Base-by-base conservation (phyloP, 2,113 vertebrate genomes). In the Halichoeres trimaculatus region DNA sequence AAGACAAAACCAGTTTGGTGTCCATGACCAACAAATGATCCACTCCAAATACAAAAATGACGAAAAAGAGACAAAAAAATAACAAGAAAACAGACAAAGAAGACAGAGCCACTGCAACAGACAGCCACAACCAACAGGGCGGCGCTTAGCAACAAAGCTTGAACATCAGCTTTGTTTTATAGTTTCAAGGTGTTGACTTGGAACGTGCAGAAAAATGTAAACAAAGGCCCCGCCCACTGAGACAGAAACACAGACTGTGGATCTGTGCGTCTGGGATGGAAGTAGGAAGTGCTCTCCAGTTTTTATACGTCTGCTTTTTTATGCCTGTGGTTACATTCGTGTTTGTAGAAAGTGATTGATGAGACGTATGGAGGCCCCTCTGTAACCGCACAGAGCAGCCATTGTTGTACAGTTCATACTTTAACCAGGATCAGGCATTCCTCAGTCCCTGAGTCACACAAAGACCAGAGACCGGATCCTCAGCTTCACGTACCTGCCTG, bases 171-270 rank as follows among this genome's bases (percentile, higher is more conserved):
- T 80, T 81, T 80, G 66, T 88, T 63, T 30, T 0, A 19, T 59
- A 65, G 78, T 85, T 82, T 86, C 78, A 73, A 84, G 67, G 72
- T 87, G 83, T 82, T 26, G 43, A 80, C 73, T 24, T 64, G 67
- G 73, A 60, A 73, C 17, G 43, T 41, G 40, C 40, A 45, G 43
- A 45, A 45, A 45, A 45, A 45, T 64, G 48, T 53, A 36, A 80
- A 65, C n/a, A 4, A 2, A 48, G 16, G 60, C 60, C 58, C 63
- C 57, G 1, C 77, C 64, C 76, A 61, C 11, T 30, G 47, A 51
- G 68, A 54, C 30, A 34, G 43, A 16, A 2, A 43, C 13, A 20
- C 10, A 12, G 53, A 11, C 36, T 36, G 8, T 45, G 35, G 14
- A 13, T 5, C 2, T 43, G 41, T 43, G 14, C 14, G 13, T 43